Conservation (phyloP, 2,888 invertebrate genomes). For the Metopia argyrocephala region DNA sequence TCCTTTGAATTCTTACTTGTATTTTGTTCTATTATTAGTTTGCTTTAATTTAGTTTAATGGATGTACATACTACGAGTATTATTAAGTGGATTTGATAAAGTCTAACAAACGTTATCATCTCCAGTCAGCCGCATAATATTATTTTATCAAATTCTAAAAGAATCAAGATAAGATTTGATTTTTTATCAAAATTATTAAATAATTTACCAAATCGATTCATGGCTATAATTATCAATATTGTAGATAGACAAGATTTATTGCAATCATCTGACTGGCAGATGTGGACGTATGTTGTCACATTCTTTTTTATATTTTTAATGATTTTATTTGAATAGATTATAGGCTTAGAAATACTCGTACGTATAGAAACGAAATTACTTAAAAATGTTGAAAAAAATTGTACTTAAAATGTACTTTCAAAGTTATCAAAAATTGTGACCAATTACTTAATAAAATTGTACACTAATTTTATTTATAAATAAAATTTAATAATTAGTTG, state of each 20-base stretch:
- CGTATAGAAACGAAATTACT: background rate
- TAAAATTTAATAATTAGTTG: too few species aligned
- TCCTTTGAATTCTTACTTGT: background rate
- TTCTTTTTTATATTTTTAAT: background rate
- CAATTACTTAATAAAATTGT: too few species aligned
- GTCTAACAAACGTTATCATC: background rate
- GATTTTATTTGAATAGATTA: background rate
- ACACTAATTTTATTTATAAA: too few species aligned
- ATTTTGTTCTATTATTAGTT: background rate
- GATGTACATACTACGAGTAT: too few species aligned
- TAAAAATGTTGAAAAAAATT: too few species aligned
- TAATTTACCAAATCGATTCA: constrained; percentile 2
- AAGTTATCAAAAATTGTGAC: too few species aligned
- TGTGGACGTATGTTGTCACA: background rate
- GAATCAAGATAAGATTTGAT: constrained; percentile 36
- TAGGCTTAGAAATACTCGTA: background rate
- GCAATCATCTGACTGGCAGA: background rate
- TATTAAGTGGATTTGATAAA: constrained; percentile 35
- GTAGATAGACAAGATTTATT: background rate
- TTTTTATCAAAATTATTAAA: background rate
- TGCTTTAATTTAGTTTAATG: background rate
- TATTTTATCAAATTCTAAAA: too few species aligned
- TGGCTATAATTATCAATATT: background rate
- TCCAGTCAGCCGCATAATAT: too few species aligned
- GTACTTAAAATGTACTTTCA: too few species aligned